Conservation (phyloP, 1,140 invertebrate genomes). For the Bombus confusus region DNA sequence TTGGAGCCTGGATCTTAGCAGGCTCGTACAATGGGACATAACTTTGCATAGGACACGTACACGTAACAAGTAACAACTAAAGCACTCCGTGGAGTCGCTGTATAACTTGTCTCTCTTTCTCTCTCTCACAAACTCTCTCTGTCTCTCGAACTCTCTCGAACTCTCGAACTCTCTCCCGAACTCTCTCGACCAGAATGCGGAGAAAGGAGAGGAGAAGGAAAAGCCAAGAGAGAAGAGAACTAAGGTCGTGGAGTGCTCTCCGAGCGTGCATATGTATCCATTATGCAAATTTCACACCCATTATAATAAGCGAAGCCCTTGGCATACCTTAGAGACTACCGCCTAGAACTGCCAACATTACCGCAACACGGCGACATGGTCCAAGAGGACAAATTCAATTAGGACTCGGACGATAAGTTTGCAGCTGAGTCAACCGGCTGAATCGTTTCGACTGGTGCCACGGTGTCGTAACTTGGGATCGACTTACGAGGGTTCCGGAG, state of each 20-base stretch:
- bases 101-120: conserved; percentile 21
- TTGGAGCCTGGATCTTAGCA: conserved; percentile 68
- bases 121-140: background rate
- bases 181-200: conserved; percentile 7
- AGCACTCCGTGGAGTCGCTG: conserved; percentile 65
- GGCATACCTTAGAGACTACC: conserved; percentile 70
- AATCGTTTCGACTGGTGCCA: conserved; percentile 56
- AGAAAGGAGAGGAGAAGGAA: conserved; percentile 14
- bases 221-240: conserved; percentile 39
- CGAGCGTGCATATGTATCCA: conserved; percentile 80
- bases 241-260: conserved; percentile 71
- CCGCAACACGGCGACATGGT: conserved; percentile 73
- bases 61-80: conserved; percentile 81
- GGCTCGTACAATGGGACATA: conserved; percentile 76
- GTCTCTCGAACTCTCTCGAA: too few relatives aligned
- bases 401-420: conserved; percentile 74
- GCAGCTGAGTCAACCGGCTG: conserved; percentile 63
- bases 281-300: conserved; percentile 81
- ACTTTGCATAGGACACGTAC: conserved; percentile 75
- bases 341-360: conserved; percentile 78
- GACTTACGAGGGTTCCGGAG: conserved; percentile 49
- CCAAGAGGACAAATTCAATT: conserved; percentile 79
- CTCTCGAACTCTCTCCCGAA: background rate
- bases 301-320: conserved; percentile 81
- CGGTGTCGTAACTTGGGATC: conserved; percentile 50